Evolutionary conservation across 1,140 invertebrate species (phyloP), one percentile per base, ranked within the genome.

Genomic region (Ganaspis sp.): DNA sequence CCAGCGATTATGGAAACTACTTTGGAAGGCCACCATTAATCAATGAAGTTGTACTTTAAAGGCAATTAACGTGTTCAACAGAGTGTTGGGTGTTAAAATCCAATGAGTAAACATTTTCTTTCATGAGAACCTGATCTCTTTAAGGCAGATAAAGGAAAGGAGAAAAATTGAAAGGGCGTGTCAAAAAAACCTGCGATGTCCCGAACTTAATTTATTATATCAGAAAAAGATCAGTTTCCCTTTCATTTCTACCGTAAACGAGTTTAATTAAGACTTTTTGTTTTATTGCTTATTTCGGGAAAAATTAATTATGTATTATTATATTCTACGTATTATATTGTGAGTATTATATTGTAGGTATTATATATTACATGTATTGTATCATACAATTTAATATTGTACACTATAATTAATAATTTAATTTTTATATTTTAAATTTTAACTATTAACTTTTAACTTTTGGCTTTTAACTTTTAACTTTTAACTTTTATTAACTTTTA

Each of bases 31-130:
- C 73, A 69, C 69, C 73, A 70, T 83, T 83, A 83, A 83, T 83
- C 77, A 80, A 80, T 77, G 80, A 79, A 72, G 53, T 40, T 76
- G 26, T 74, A 72, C 23, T 45, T 69, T 29, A 58, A 12, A 45
- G 79, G 72, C 76, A 81, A 82, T 82, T 82, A 82, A 81, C 58
- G 72, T 70, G 74, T 73, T 80, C 73, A 73, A 58, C 26, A 74
- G 19, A 38, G 19, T 58, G 75, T 17, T 69, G 42, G 17, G 23
- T 37, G 73, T 69, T 74, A n/a, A 23, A n/a, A 40, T 4, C 38
- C 34, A 79, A 81, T 54, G 76, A 73, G 71, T 73, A 78, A 81
- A 81, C 74, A 80, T 45, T 45, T 72, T 72, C 9, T 45, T 15
- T 19, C 9, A 72, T n/a, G 37, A 45, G 17, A 45, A 45, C 12